phyloP scores from a whole-genome alignment of 2,888 invertebrate genomes.

The Itoplectis maculator region DNA sequence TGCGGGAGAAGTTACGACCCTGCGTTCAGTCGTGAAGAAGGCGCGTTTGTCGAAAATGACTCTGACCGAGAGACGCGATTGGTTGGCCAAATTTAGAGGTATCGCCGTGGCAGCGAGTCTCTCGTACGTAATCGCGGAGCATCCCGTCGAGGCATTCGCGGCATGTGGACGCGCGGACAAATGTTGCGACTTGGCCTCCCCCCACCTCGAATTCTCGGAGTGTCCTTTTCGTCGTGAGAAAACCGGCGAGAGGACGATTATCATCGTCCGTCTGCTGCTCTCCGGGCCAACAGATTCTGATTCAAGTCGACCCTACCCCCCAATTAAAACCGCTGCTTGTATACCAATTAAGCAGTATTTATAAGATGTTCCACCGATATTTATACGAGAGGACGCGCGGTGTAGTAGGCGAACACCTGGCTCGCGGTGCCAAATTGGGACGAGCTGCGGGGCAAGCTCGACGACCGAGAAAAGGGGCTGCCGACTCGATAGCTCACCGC shows the following conservation, averaged over 20 bases:
- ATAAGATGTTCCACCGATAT: conserved; percentile 49
- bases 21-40: background rate
- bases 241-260: conserved; percentile 37
- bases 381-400: conserved; percentile 40
- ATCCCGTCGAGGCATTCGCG: conserved; percentile 16
- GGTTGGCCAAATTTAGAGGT: conserved; percentile 17
- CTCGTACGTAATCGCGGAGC: background rate
- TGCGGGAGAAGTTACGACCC: conserved; percentile 15
- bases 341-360: conserved; percentile 64
- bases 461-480: conserved; percentile 44
- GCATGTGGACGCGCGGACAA: conserved; percentile 13
- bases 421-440: conserved; percentile 56
- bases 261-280: conserved; percentile 25
- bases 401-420: conserved; percentile 57
- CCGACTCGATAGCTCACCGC: conserved; percentile 32
- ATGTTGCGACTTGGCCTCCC: conserved; percentile 13
- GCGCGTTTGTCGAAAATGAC: background rate
- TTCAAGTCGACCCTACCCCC: conserved; percentile 46
- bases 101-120: conserved; percentile 5
- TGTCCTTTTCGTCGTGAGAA: conserved; percentile 31
- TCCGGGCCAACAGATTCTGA: conserved; percentile 32
- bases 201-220: conserved; percentile 15
- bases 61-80: background rate
- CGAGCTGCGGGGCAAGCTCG: conserved; percentile 17
- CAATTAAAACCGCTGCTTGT: conserved; percentile 55